A percentile compares a stretch with the other conserved stretches of the same genome.
Conservation (phyloP, 2,797 vertebrate genomes). For the Sebastes minor region DNA sequence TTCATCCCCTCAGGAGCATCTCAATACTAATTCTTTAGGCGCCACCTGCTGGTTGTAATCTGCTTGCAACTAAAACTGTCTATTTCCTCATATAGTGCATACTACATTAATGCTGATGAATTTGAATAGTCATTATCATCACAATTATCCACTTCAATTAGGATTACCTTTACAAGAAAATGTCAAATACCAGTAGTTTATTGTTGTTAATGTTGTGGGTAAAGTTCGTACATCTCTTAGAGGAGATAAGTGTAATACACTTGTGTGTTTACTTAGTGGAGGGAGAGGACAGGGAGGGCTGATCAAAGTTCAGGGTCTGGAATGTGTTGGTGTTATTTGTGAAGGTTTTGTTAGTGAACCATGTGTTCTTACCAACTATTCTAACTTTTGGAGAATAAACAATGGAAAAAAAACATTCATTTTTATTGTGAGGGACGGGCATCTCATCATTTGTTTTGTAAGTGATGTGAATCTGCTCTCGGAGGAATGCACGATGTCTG, state of each 20-base stretch:
- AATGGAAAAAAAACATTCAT: background rate
- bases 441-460: conserved; percentile 3
- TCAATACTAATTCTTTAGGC: conserved; percentile 48
- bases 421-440: background rate
- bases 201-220: background rate
- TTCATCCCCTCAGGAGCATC: background rate
- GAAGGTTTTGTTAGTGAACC: background rate
- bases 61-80: background rate
- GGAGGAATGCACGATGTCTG: conserved; percentile 41
- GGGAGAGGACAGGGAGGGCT: background rate
- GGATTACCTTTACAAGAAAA: background rate
- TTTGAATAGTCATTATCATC: background rate
- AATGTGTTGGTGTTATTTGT: conserved; percentile 3
- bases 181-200: background rate
- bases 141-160: background rate
- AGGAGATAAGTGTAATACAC: background rate
- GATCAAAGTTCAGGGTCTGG: conserved; percentile 30
- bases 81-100: background rate
- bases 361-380: background rate
- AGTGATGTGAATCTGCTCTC: conserved; percentile 54
- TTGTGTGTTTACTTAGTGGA: conserved; percentile 14
- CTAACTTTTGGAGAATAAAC: background rate
- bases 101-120: background rate
- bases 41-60: conserved; percentile 73
- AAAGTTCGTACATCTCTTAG: background rate